Conservation (phyloP, 1,140 invertebrate species). For the Gryllus bimaculatus region DNA sequence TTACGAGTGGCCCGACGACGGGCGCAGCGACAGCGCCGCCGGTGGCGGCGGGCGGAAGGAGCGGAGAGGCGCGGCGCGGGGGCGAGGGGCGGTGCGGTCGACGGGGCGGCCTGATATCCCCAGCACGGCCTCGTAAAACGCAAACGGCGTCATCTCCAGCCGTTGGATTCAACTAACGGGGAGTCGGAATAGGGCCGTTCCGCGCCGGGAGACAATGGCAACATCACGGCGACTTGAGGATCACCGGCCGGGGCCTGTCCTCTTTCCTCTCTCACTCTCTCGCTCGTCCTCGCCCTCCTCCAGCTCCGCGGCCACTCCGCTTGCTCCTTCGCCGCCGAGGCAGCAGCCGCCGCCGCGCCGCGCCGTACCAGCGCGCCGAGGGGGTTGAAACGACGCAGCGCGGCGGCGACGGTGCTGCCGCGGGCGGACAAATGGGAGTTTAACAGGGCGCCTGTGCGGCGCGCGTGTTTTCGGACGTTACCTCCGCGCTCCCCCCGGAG, state of each 20-base stretch:
- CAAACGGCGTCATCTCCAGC: conserved; percentile 20
- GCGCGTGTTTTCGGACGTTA: neutral
- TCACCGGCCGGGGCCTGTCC: neutral
- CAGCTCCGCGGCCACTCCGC: too few relatives aligned
- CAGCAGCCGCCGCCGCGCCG: too few relatives aligned
- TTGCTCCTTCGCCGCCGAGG: neutral
- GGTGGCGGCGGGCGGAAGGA: neutral
- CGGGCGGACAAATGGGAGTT: neutral
- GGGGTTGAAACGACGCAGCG: too few relatives aligned
- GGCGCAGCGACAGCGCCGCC: neutral
- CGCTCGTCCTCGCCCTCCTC: neutral
- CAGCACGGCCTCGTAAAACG: conserved; percentile 19
- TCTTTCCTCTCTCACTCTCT: neutral
- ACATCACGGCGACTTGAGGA: conserved; percentile 13
- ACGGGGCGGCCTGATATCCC: neutral
- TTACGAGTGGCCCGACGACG: neutral
- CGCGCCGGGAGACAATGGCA: conserved; percentile 13
- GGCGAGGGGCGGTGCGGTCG: neutral
- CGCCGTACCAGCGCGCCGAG: too few relatives aligned
- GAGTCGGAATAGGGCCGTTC: conserved; percentile 15
- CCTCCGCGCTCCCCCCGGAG: neutral
- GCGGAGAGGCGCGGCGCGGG: neutral
- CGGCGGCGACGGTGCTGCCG: too few relatives aligned
- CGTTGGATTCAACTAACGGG: conserved; percentile 22
- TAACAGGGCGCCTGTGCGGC: neutral